Conservation (phyloP, 2,113 vertebrate species). For the Candoia aspera region DNA sequence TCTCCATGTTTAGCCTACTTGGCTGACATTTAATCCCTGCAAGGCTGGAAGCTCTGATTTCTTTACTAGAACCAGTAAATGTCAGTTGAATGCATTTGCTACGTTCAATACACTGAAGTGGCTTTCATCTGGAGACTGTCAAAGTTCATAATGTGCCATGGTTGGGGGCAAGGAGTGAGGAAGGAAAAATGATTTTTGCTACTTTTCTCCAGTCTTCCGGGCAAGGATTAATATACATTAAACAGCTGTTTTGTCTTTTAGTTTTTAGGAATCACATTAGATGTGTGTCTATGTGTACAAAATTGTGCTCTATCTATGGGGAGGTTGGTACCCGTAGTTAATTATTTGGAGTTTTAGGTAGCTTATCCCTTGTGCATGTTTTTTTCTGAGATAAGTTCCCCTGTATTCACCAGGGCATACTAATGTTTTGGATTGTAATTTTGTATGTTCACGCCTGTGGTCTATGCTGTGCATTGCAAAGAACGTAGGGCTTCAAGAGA, state of each 20-base stretch:
- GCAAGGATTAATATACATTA: neutral
- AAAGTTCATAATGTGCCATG: conserved; percentile 54
- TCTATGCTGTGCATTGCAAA: neutral
- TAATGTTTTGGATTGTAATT: neutral
- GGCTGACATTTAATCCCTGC: conserved; percentile 68
- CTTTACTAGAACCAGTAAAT: conserved; percentile 69
- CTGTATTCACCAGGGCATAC: neutral
- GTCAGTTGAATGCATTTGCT: conserved; percentile 67
- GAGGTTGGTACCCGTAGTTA: neutral
- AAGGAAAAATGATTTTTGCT: neutral
- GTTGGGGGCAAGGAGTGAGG: neutral
- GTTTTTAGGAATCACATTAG: neutral
- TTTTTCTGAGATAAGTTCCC: neutral
- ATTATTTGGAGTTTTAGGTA: neutral
- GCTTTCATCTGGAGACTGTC: conserved; percentile 70
- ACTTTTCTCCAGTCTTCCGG: neutral
- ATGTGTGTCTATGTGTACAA: neutral
- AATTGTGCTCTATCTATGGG: neutral
- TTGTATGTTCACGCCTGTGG: neutral
- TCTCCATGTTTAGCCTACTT: conserved; percentile 30
- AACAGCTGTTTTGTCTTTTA: neutral
- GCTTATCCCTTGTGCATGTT: neutral
- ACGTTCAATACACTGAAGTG: conserved; percentile 66
- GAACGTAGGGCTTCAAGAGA: neutral
- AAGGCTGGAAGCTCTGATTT: conserved; percentile 58